Percentiles rank a stretch among this genome's conserved stretches.
Conservation (phyloP, 2,113 vertebrate genomes). For the Tretioscincus oriximinensis region DNA sequence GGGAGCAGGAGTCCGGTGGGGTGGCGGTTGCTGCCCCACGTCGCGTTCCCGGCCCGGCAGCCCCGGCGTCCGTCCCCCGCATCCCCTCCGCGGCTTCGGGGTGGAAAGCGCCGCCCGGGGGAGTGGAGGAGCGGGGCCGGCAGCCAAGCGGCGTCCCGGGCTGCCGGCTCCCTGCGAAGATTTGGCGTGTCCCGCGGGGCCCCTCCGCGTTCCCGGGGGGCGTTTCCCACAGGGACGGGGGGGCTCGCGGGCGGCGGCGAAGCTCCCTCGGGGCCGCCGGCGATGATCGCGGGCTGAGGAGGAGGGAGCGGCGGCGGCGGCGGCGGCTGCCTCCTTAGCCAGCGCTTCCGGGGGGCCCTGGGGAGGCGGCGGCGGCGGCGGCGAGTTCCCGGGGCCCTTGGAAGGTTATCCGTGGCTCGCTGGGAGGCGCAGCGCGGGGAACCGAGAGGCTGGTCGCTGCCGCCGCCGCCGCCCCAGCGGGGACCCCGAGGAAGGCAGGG, state of each 20-base stretch:
- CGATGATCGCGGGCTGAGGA: not conserved
- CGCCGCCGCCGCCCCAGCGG: no score
- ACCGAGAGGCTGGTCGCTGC: no score
- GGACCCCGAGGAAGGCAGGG: not conserved
- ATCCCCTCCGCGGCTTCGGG: no score
- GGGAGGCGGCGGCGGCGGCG: slow-evolving; percentile 16
- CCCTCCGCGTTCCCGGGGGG: not conserved
- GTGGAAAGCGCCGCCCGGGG: not conserved
- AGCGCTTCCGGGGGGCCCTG: slow-evolving; percentile 1
- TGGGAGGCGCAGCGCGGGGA: not conserved
- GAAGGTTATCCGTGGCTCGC: not conserved
- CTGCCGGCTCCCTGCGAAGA: slow-evolving; percentile 17
- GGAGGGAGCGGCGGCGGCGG: not conserved
- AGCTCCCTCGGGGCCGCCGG: not conserved
- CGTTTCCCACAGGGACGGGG: not conserved
- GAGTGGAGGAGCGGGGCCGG: slow-evolving; percentile 1
- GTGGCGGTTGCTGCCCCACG: no score
- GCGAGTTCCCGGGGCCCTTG: slow-evolving; percentile 3
- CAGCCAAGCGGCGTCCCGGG: slow-evolving; percentile 19
- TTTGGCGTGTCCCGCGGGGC: not conserved
- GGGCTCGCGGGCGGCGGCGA: not conserved
- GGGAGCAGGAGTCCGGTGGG: no score
- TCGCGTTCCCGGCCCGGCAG: no score
- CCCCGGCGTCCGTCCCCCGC: not conserved
- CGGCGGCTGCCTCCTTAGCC: not conserved